phyloP scores from a whole-genome alignment of 2,797 vertebrate genomes.

The Acanthiza pusilla region DNA sequence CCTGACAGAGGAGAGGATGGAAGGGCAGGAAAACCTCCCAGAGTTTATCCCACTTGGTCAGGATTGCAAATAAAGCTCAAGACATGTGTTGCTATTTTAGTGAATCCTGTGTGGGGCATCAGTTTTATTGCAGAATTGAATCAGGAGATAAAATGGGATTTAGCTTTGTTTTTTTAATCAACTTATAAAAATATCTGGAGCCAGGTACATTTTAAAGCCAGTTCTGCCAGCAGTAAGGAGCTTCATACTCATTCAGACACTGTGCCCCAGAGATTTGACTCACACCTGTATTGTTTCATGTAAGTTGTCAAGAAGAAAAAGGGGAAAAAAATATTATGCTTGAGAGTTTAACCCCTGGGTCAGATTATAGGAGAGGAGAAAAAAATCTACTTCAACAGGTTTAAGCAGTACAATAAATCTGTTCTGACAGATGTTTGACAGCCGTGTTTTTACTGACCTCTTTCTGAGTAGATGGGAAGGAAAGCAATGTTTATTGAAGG shows the following conservation, averaged over 20 bases:
- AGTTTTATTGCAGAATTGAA: not conserved
- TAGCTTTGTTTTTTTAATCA: not conserved
- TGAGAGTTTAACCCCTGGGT: slow-evolving; percentile 37
- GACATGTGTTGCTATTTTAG: not conserved
- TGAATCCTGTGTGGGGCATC: not conserved
- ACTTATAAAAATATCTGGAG: not conserved
- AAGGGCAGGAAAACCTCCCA: not conserved
- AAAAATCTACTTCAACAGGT: slow-evolving; percentile 25
- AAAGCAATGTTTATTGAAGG: slow-evolving; percentile 40
- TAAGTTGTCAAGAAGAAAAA: slow-evolving; percentile 28
- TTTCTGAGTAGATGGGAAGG: slow-evolving; percentile 27
- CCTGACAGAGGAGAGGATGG: not conserved
- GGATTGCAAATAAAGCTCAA: not conserved
- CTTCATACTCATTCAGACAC: not conserved
- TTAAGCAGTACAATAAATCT: slow-evolving; percentile 62
- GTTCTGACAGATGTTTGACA: slow-evolving; percentile 65
- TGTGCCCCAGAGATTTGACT: slow-evolving; percentile 15
- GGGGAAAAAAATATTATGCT: not conserved
- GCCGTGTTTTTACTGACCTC: slow-evolving; percentile 49
- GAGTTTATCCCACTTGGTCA: not conserved
- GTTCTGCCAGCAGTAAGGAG: not conserved
- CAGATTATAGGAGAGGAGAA: slow-evolving; percentile 28
- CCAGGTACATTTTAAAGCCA: not conserved
- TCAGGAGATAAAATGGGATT: not conserved
- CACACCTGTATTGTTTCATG: slow-evolving; percentile 24